These are phyloP conservation scores for Grus americana DNA, from an alignment of 2,113 vertebrate genomes.

Conservation along the genomic window DNA sequence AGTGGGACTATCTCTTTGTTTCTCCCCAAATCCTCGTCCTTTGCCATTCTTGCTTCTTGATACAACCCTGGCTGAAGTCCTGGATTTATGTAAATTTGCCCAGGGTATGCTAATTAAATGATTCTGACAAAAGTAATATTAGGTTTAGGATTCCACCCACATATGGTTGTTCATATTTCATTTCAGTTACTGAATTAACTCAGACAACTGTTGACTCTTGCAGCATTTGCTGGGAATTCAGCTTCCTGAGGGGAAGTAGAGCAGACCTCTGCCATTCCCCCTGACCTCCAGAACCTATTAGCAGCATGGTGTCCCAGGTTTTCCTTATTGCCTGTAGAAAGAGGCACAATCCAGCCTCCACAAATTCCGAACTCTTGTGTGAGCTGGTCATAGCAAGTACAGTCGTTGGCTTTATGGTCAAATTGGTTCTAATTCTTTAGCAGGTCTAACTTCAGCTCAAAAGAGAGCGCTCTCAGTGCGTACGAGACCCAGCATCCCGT, in stretches of 20 bases:
- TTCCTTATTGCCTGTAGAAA: background rate
- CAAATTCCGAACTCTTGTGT: accelerated
- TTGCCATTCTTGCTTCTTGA: background rate
- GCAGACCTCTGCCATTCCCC: background rate
- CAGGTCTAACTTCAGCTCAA: constrained; percentile 18
- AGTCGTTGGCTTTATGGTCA: background rate
- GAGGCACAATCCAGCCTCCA: background rate
- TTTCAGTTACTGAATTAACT: background rate
- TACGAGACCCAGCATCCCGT: background rate
- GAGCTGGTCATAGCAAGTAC: background rate
- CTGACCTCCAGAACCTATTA: background rate
- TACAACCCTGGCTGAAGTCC: background rate
- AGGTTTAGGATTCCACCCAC: background rate
- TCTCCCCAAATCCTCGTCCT: background rate
- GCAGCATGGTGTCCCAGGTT: background rate
- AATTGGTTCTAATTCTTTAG: background rate
- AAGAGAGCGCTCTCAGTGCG: background rate
- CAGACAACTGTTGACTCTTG: background rate
- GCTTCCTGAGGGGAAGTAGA: background rate
- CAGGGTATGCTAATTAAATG: background rate
- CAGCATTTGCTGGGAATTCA: background rate
- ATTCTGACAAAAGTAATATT: background rate
- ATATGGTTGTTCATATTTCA: background rate
- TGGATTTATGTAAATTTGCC: background rate
- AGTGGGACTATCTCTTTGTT: background rate